A percentile compares a stretch with the other conserved stretches of the same genome.
phyloP scores from a whole-genome alignment of 2,797 vertebrate species.

The Coracias cyanogaster region DNA sequence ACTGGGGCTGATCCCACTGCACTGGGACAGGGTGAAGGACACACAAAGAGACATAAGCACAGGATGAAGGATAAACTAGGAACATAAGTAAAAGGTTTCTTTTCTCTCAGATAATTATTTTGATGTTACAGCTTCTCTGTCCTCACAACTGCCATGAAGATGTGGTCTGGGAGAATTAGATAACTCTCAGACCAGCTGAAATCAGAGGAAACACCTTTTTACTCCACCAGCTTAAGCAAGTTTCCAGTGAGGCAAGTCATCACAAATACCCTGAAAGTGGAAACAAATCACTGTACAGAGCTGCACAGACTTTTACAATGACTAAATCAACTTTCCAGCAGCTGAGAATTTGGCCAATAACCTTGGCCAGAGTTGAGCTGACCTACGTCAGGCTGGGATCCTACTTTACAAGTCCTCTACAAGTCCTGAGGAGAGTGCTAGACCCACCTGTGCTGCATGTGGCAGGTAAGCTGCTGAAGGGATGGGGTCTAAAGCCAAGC shows the following conservation, averaged over 20 bases:
- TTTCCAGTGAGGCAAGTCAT: neutral
- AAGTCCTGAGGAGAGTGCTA: neutral
- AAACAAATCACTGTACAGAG: neutral
- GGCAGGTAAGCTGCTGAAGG: neutral
- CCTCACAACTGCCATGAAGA: neutral
- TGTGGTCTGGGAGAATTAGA: neutral
- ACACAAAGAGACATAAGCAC: neutral
- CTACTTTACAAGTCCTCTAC: neutral
- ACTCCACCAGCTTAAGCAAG: neutral
- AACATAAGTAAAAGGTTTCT: neutral
- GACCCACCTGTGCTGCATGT: neutral
- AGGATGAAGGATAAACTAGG: neutral
- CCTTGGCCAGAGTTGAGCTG: neutral
- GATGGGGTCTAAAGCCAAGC: neutral
- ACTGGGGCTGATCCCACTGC: neutral
- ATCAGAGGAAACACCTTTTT: neutral
- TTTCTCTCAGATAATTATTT: neutral
- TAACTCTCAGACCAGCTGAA: neutral
- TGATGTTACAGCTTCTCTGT: neutral
- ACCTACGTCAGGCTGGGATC: neutral
- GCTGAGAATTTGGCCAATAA: neutral
- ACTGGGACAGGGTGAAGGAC: neutral
- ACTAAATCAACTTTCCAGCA: neutral
- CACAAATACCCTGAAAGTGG: neutral
- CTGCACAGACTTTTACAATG: neutral